A percentile compares a stretch with the other conserved stretches of the same genome.
phyloP scores from a whole-genome alignment of 2,888 invertebrate species.

The Baccha elongata region DNA sequence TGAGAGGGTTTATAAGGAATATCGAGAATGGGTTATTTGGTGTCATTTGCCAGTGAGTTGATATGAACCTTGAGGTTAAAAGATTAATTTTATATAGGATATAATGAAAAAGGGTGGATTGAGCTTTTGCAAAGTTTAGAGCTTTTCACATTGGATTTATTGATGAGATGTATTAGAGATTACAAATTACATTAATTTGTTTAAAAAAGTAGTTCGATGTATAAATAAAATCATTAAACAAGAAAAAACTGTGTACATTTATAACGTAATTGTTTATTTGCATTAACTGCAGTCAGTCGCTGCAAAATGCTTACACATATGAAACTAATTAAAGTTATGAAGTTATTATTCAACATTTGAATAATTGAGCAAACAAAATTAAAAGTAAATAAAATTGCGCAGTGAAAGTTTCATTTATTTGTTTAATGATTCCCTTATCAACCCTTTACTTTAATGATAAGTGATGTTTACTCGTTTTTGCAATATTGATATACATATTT shows the following conservation, averaged over 20 bases:
- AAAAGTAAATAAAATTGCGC: slow-evolving; percentile 42
- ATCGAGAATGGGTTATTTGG: slow-evolving; percentile 34
- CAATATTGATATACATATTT: slow-evolving; percentile 8
- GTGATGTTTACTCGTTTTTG: slow-evolving; percentile 26
- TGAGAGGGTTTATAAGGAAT: background rate
- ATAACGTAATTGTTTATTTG: too few species aligned
- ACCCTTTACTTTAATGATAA: slow-evolving; percentile 7
- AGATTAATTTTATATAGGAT: background rate
- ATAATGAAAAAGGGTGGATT: too few species aligned
- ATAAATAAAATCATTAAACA: too few species aligned
- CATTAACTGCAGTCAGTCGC: too few species aligned
- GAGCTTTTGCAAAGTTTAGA: slow-evolving; percentile 34
- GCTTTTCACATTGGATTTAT: slow-evolving; percentile 16
- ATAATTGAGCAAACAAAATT: too few species aligned
- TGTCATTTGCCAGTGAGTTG: slow-evolving; percentile 22
- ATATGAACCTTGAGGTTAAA: background rate
- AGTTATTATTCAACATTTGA: too few species aligned
- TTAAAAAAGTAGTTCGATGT: too few species aligned
- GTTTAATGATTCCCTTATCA: slow-evolving; percentile 14
- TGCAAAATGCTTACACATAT: too few species aligned
- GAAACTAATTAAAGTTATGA: too few species aligned
- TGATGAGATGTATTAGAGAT: too few species aligned
- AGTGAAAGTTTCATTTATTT: slow-evolving; percentile 64
- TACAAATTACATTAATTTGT: too few species aligned
- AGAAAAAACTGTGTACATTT: too few species aligned